A percentile compares a stretch with the other conserved stretches of the same genome.
Conservation (phyloP, 2,888 invertebrate species). For the Eumacrocentrus americanus region DNA sequence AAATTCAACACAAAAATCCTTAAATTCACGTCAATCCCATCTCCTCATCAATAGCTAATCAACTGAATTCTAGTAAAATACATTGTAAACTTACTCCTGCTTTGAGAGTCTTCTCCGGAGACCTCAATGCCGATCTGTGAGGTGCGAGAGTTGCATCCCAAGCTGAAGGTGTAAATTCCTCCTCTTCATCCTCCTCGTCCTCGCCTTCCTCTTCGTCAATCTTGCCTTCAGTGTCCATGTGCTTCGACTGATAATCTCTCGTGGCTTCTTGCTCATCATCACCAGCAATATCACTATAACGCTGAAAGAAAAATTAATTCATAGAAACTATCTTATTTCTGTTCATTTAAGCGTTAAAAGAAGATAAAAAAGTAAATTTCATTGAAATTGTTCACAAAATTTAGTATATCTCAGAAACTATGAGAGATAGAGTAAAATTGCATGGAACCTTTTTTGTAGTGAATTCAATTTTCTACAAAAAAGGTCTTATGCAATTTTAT, state of each 20-base stretch:
- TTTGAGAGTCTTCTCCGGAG: conserved; percentile 65
- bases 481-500: too few species aligned
- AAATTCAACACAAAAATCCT: conserved; percentile 36
- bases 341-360: too few species aligned
- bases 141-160: conserved; percentile 82
- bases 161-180: conserved; percentile 77
- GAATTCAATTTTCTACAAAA: background rate
- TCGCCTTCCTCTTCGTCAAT: conserved; percentile 35
- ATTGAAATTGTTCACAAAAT: too few species aligned
- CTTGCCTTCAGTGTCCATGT: conserved; percentile 21
- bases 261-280: conserved; percentile 33
- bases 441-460: background rate
- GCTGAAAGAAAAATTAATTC: conserved; percentile 35
- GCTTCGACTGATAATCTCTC: conserved; percentile 26
- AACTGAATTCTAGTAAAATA: background rate
- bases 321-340: background rate
- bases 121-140: conserved; percentile 74
- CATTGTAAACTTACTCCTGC: conserved; percentile 53
- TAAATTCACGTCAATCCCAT: conserved; percentile 21
- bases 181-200: conserved; percentile 64
- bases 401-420: too few species aligned
- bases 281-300: conserved; percentile 48
- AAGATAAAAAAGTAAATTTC: too few species aligned
- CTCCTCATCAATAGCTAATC: background rate
- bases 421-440: too few species aligned